Evolutionary conservation across 2,888 invertebrate genomes (phyloP), one percentile per base, ranked within the genome.

Genomic region (Leptinotarsa peninsularis): DNA sequence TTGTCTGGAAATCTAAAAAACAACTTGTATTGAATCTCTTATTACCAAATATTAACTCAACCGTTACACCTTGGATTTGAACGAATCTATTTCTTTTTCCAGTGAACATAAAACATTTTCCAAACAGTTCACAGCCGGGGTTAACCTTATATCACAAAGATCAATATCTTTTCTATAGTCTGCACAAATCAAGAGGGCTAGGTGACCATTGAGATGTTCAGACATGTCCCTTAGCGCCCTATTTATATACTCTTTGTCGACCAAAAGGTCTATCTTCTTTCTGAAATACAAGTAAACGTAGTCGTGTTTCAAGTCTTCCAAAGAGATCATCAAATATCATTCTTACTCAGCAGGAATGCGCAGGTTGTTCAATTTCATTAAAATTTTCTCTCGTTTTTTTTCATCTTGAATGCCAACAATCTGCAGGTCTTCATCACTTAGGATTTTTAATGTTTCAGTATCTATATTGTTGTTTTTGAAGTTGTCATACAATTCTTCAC

Each of bases 301-400:
- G 14, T 60, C 15, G 2, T 71, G 17, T 10, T 67, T 21, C 43
- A 43, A 43, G 0, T 10, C 43, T 33, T 33, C 43, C 0, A 43
- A 43, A 43, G 3, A 43, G 10, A 43, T 43, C 10, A 33, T 18
- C 49, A 15, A 73, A 63, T 63, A 7, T 27, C 5, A 23, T 33
- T 56, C 80, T 82, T 83, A 86, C 86, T 86, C 85, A n/a, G 82
- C 75, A 54, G 83, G 82, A 69, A 85, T 84, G 77, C 82, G 82
- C 33, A 86, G 76, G 76, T 81, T 84, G 18, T 76, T 72, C 14
- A 80, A 68, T 69, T 77, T 74, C 15, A 76, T 74, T 52, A 83
- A 66, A 43, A 83, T 72, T 49, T 69, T 67, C 27, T 72, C 54
- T 71, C 84, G 77, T n/a, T 77, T 66, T 67, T 77, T 78, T 66